Evolutionary conservation across 2,888 invertebrate genomes (phyloP), one percentile per base, ranked within the genome.

Genomic region (Apamea anceps): DNA sequence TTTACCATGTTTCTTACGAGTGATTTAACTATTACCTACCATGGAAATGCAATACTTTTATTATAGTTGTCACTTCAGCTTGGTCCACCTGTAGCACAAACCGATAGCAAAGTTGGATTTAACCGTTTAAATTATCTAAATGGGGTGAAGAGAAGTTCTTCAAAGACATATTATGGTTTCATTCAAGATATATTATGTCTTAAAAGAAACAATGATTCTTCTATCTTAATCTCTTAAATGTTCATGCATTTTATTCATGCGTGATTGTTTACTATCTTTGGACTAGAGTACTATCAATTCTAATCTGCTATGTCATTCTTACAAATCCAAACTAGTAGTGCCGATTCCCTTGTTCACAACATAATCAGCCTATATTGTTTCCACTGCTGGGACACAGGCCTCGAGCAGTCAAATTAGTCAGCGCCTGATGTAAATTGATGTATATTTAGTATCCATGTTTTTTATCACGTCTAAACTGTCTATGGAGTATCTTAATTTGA

Each of bases 251-350:
- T 25, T 37, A 48, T 54, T 37, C 0, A 57, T 48, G 28, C 10
- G 7, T 73, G 25, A 42, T 60, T 81, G 21, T 67, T 81, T n/a
- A 51, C 66, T 51, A 60, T 82, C 28, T 66, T 28, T 15, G 28
- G 7, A 21, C n/a, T 51, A 51, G 21, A 68, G 32, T 45, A 28
- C 21, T 67, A 80, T 67, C 28, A 32, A 57, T 48, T 66, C 21
- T 51, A 62, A 82, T 67, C 51, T 60, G n/a, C 75, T 57, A 13
- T 54, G 42, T 48, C 10, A 81, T 74, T 74, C 37, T 74, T 66
- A 18, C 4, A 65, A 65, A 65, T 65, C 25, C 57, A 81, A 57
- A 57, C 25, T 48, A 42, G 42, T 42, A 7, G 6, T 4, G 42
- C 7, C 42, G 42, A 42, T 7, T 42, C 42, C 7, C 42, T 42